Conservation (phyloP, 2,113 vertebrate genomes). For the Poeciliopsis retropinna region DNA sequence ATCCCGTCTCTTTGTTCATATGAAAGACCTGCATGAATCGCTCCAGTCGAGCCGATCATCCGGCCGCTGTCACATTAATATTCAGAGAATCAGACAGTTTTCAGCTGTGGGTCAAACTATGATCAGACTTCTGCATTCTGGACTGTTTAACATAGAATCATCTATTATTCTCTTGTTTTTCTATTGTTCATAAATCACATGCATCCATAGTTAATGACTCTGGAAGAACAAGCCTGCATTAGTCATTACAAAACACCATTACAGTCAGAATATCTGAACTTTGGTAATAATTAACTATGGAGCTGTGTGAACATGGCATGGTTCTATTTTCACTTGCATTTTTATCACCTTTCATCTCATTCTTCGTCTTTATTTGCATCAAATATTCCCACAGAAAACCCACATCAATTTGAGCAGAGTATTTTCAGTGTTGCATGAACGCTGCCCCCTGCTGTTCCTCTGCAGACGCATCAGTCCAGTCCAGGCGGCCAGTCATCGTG, state of each 20-base stretch:
- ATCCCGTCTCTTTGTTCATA: not conserved
- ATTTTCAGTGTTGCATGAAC: not conserved
- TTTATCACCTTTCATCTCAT: constrained; percentile 8
- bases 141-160: constrained; percentile 45
- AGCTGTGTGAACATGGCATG: constrained; percentile 21
- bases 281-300: constrained; percentile 48
- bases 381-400: not conserved
- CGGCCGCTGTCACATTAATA: constrained; percentile 58
- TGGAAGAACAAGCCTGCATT: constrained; percentile 40
- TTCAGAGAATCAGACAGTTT: constrained; percentile 49
- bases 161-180: constrained; percentile 64
- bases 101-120: constrained; percentile 57
- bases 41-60: not conserved
- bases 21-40: constrained; percentile 1
- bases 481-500: constrained; percentile 98
- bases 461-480: constrained; percentile 96
- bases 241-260: constrained; percentile 57
- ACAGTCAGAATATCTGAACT: constrained; percentile 56
- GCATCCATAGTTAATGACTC: constrained; percentile 39
- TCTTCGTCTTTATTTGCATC: constrained; percentile 1
- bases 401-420: not conserved
- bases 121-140: constrained; percentile 59
- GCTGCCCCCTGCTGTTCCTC: constrained; percentile 18
- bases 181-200: constrained; percentile 63
- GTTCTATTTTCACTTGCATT: not conserved